Percentiles rank a stretch among this genome's conserved stretches.
Evolutionary conservation across 1,140 invertebrate genomes (phyloP).

Genomic region (Papilio dardanus): DNA sequence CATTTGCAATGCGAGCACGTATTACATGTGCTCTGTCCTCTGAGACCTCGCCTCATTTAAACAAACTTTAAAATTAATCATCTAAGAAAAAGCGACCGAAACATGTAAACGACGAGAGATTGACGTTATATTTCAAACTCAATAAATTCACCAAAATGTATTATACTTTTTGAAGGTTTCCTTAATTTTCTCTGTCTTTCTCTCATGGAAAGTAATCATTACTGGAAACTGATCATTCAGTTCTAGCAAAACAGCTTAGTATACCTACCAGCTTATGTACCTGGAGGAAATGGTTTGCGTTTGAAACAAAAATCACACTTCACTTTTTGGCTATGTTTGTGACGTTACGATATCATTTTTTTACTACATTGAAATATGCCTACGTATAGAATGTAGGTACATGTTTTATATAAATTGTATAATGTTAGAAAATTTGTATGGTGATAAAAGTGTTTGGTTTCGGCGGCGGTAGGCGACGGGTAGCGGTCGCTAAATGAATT

Average conservation of each 20-base stretch:
- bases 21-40: slow-evolving; percentile 51
- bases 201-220: background rate
- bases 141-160: background rate
- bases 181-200: background rate
- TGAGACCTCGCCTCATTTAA: slow-evolving; percentile 59
- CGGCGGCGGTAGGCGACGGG: slow-evolving; percentile 31
- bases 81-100: background rate
- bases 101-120: background rate
- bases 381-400: background rate
- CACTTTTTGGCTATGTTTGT: background rate
- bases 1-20: slow-evolving; percentile 74
- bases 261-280: too few relatives aligned
- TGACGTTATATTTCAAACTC: slow-evolving; percentile 2
- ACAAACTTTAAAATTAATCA: slow-evolving; percentile 28
- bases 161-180: background rate
- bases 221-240: too few relatives aligned
- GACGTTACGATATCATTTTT: background rate
- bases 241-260: too few relatives aligned
- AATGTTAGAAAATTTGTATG: slow-evolving; percentile 12
- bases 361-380: background rate
- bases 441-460: slow-evolving; percentile 20
- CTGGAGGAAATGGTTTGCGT: too few relatives aligned
- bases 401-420: background rate
- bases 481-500: slow-evolving; percentile 72
- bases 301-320: too few relatives aligned